phyloP scores from a whole-genome alignment of 2,888 invertebrate genomes.

The Synergus itoensis region DNA sequence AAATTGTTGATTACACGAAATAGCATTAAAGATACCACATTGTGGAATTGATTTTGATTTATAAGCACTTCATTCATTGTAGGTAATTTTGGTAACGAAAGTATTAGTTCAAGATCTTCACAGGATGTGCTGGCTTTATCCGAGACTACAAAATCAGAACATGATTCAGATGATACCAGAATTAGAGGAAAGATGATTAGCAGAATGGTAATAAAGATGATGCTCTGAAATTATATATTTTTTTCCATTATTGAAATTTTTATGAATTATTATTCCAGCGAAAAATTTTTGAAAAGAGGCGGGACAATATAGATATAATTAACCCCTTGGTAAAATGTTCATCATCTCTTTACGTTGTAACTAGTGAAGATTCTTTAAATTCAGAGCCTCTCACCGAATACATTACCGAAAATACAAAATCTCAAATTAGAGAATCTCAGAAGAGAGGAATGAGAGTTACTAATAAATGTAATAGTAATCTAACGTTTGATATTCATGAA shows the following conservation, averaged over 20 bases:
- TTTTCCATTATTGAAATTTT: too few relatives aligned
- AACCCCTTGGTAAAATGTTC: constrained; percentile 21
- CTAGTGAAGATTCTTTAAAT: constrained; percentile 27
- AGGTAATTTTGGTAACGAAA: background rate
- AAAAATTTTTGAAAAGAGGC: background rate
- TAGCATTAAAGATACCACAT: background rate
- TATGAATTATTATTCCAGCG: background rate
- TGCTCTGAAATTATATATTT: background rate
- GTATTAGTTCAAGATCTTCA: background rate
- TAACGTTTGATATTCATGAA: constrained; percentile 13
- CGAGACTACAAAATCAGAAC: background rate
- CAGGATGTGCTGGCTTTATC: background rate
- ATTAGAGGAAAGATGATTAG: background rate
- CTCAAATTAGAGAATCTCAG: background rate
- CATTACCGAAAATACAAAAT: background rate
- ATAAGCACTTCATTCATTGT: background rate
- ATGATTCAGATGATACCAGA: background rate
- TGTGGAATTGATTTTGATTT: background rate
- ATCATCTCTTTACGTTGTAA: constrained; percentile 18
- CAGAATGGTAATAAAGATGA: background rate
- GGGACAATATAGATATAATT: background rate
- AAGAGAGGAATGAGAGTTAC: background rate
- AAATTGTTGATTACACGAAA: background rate
- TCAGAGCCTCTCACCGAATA: background rate
- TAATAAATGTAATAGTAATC: constrained; percentile 16